phyloP scores from a whole-genome alignment of 2,888 invertebrate species.

The Lathronympha strigana region DNA sequence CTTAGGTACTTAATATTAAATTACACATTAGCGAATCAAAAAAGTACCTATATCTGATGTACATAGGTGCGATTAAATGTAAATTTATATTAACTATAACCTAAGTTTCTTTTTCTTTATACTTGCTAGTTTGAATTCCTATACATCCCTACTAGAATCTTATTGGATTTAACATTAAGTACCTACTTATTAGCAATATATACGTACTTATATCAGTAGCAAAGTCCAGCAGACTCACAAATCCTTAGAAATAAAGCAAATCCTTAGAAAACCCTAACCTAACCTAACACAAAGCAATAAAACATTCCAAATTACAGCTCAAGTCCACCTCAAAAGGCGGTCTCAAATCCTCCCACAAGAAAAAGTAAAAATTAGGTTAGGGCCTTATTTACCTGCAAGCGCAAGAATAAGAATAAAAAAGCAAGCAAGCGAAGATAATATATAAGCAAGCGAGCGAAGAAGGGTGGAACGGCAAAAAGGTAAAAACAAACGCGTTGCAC shows the following conservation, averaged over 20 bases:
- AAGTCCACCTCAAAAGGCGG: slow-evolving; percentile 40
- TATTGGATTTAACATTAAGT: slow-evolving; percentile 20
- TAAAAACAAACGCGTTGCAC: slow-evolving; percentile 61
- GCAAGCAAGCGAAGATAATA: too few species aligned
- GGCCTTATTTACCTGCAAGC: slow-evolving; percentile 75
- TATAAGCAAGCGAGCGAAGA: slow-evolving; percentile 63
- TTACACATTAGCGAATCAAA: too few species aligned
- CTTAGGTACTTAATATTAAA: too few species aligned
- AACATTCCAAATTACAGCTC: slow-evolving; percentile 34
- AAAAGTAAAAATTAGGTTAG: slow-evolving; percentile 66
- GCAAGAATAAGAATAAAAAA: slow-evolving; percentile 69
- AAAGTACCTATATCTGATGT: too few species aligned
- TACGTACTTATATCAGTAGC: too few species aligned
- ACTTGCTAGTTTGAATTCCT: background rate
- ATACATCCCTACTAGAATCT: slow-evolving; percentile 30
- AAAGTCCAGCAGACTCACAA: too few species aligned
- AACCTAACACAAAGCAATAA: slow-evolving; percentile 10
- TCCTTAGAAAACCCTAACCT: slow-evolving; percentile 9
- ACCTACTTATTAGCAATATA: background rate
- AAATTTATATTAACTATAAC: too few species aligned
- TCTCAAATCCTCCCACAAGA: slow-evolving; percentile 60
- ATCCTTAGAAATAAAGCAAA: background rate
- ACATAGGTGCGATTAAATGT: too few species aligned
- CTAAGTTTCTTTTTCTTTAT: background rate
- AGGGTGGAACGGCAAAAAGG: slow-evolving; percentile 77